A percentile compares a stretch with the other conserved stretches of the same genome.
Evolutionary conservation across 2,113 vertebrate species (phyloP).

Genomic region (Glareola pratincola): DNA sequence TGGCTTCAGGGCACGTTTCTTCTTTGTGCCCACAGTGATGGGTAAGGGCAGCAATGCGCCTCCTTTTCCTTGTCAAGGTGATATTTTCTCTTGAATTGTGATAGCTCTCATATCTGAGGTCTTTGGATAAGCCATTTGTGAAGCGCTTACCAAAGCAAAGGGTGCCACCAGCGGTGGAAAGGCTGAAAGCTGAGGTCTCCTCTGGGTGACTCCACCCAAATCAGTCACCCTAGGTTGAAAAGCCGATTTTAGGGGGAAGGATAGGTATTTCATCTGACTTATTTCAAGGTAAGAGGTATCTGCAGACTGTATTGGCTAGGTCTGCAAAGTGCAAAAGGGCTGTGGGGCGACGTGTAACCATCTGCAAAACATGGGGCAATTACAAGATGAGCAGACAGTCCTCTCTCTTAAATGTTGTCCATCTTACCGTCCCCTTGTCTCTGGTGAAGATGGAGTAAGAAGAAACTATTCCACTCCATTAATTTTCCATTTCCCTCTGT

Average conservation of each 20-base stretch:
- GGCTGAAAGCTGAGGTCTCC: background rate
- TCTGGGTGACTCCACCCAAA: background rate
- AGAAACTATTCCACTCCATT: conserved; percentile 2
- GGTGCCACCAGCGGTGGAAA: accelerated
- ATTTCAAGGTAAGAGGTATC: background rate
- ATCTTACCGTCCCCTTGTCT: background rate
- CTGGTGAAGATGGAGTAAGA: background rate
- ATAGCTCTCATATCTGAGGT: background rate
- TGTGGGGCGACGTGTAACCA: background rate
- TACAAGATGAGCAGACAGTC: background rate
- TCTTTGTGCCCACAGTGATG: background rate
- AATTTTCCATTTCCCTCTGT: background rate
- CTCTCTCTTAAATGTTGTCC: background rate
- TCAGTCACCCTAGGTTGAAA: background rate
- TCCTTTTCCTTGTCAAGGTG: background rate
- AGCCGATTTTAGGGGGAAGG: background rate
- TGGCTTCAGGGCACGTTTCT: background rate
- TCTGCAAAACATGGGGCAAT: background rate
- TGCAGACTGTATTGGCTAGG: background rate
- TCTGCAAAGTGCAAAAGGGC: background rate
- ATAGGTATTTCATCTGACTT: background rate
- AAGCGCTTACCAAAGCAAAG: background rate
- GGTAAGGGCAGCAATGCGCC: background rate
- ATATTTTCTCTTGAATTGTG: background rate
- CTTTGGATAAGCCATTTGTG: background rate